phyloP scores from a whole-genome alignment of 2,797 vertebrate species.

The Thalassophryne amazonica region DNA sequence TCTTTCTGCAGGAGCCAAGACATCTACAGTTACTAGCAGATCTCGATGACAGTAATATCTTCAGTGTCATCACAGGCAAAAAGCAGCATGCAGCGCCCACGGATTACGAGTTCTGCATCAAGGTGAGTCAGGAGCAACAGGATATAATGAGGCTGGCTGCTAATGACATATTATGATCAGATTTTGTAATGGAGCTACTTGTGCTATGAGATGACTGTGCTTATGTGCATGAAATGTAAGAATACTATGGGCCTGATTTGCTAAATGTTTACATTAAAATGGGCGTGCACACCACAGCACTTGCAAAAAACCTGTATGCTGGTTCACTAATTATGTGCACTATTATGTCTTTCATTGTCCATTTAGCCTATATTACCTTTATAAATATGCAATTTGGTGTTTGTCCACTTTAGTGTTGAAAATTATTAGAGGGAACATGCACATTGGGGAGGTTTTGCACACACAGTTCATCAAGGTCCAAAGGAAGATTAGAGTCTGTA shows the following conservation, averaged over 20 bases:
- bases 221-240: background rate
- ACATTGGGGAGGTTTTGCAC: no score
- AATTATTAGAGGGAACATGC: no score
- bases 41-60: conserved; percentile 92
- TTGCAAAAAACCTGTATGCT: no score
- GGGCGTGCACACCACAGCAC: no score
- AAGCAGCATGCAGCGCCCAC: conserved; percentile 91
- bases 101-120: conserved; percentile 95
- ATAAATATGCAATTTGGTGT: no score
- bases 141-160: conserved; percentile 3
- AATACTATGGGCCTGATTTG: background rate
- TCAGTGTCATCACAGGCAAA: conserved; percentile 86
- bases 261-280: no score
- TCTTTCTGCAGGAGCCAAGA: conserved; percentile 87
- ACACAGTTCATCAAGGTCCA: no score
- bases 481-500: no score
- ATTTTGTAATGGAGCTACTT: background rate
- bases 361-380: no score
- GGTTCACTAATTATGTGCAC: no score
- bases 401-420: no score
- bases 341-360: no score
- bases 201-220: background rate
- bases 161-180: conserved; percentile 10
- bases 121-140: conserved; percentile 76
- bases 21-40: conserved; percentile 94